Percentiles rank a stretch among this genome's conserved stretches.
Conservation (phyloP, 2,113 vertebrate species). For the Fregata magnificens region DNA sequence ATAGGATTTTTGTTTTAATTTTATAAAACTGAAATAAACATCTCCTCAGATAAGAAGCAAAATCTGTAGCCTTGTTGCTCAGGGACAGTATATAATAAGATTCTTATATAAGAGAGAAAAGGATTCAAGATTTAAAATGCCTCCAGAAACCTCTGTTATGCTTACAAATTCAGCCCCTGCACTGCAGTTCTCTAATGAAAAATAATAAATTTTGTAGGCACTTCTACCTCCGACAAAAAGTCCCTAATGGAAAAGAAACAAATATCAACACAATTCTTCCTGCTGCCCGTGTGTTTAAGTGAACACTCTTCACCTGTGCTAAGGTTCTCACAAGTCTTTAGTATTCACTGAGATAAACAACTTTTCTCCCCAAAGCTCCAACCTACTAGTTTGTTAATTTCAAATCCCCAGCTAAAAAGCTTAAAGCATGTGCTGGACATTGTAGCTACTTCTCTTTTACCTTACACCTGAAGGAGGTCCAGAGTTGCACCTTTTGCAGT, state of each 20-base stretch:
- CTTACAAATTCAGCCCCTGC: neutral
- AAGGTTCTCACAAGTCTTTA: neutral
- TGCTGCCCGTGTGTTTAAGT: neutral
- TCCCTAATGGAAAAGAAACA: neutral
- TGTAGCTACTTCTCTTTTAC: neutral
- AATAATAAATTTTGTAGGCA: constrained; percentile 9
- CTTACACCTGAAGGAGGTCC: neutral
- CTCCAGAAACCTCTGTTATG: neutral
- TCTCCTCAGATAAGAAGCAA: neutral
- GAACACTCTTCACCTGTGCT: neutral
- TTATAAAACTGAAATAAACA: neutral
- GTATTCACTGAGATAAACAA: neutral
- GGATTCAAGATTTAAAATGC: neutral
- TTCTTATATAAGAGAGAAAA: neutral
- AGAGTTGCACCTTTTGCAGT: neutral
- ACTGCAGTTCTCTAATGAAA: neutral
- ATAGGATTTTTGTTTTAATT: neutral
- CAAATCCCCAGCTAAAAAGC: neutral
- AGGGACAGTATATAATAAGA: neutral
- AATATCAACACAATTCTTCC: neutral
- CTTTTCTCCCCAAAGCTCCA: neutral
- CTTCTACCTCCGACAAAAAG: neutral
- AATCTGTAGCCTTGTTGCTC: neutral
- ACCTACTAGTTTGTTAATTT: neutral
- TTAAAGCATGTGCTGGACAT: neutral